A percentile compares a stretch with the other conserved stretches of the same genome.
phyloP scores from a whole-genome alignment of 2,888 invertebrate species.

The Heliconius cydno region DNA sequence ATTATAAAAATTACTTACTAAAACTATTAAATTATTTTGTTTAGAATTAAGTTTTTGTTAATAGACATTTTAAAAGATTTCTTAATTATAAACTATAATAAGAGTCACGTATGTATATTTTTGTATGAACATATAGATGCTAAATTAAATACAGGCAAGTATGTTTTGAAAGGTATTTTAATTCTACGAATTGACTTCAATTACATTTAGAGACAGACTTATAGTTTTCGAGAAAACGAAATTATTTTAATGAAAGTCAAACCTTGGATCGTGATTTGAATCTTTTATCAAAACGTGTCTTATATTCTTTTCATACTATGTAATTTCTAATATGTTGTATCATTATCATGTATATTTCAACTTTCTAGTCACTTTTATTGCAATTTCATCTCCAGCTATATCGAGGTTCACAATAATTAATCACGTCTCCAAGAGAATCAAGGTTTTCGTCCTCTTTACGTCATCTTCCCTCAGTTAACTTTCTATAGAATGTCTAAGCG shows the following conservation, averaged over 20 bases:
- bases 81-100: not conserved
- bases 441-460: slow-evolving; percentile 31
- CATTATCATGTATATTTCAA: slow-evolving; percentile 16
- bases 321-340: slow-evolving; percentile 9
- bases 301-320: slow-evolving; percentile 5
- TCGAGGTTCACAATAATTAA: slow-evolving; percentile 33
- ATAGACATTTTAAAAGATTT: not conserved
- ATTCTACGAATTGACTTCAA: slow-evolving; percentile 3
- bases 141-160: no score
- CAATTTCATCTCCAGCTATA: slow-evolving; percentile 30
- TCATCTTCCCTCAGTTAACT: slow-evolving; percentile 34
- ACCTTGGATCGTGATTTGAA: not conserved
- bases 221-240: not conserved
- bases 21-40: not conserved
- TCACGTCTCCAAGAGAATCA: slow-evolving; percentile 29
- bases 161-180: not conserved
- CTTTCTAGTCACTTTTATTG: slow-evolving; percentile 28
- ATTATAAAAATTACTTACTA: not conserved
- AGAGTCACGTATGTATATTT: no score
- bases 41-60: not conserved
- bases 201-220: not conserved
- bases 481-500: slow-evolving; percentile 37
- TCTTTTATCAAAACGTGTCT: not conserved
- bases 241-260: not conserved
- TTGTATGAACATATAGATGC: no score